Evolutionary conservation across 2,113 vertebrate genomes (phyloP), one percentile per base, ranked within the genome.

Genomic region (Camarhynchus parvulus): DNA sequence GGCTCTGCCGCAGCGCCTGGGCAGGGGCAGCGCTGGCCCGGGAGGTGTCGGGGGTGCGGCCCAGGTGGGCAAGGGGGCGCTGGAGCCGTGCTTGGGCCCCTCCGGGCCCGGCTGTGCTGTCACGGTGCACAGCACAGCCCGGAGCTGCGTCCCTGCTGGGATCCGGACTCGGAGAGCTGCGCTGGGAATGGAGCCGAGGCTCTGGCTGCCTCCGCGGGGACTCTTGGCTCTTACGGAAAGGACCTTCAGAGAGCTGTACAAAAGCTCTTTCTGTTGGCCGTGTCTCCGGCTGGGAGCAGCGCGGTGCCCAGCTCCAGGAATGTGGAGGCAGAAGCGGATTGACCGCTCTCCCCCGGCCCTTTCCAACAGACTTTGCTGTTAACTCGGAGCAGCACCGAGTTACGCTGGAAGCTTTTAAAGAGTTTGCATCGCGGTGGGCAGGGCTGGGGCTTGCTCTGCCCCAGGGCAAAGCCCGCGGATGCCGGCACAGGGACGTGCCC

Each of bases 111-210:
- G 75, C 14, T 7, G 37, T 0, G 46, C 33, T 8, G 14, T 37
- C 1, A 22, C 27, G 22, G 84, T 1, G 70, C 7, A 0, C 25
- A 1, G 62, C 18, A 0, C 25, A 10, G 8, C 69, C 49, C 6
- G 24, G 53, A 55, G 52, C 52, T 20, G 53, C 12, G 53, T 15
- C 53, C 52, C 28, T 19, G 52, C 52, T 8, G 52, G 17, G 52
- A 53, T 11, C 15, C 66, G 52, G 27, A 42, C 33, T 8, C 2
- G 27, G 35, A 30, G 73, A 86, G 86, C 42, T 42, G 55, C 1
- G 42, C 3, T 67, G 90, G 66, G n/a, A 83, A 69, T 15, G 50
- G 49, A 82, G 82, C 61, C 7, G 5, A 19, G 76, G 94, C 22
- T 87, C 89, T 31, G 61, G 77, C 63, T 64, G 58, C 8, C 83